Conservation (phyloP, 2,113 vertebrate genomes). For the Hypanus sabinus region DNA sequence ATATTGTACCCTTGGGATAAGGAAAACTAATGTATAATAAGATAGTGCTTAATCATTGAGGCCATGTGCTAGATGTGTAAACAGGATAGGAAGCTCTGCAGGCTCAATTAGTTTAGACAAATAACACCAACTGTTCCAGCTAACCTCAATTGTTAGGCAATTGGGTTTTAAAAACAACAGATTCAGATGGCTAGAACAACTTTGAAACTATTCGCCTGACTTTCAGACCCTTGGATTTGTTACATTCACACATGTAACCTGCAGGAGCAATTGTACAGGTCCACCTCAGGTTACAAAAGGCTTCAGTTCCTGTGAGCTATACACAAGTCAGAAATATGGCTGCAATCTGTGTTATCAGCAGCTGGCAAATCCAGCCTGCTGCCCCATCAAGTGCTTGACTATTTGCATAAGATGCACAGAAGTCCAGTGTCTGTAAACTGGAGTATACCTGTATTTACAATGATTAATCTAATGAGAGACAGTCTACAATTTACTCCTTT, state of each 20-base stretch:
- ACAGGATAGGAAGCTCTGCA: constrained; percentile 46
- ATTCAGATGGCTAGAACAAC: background rate
- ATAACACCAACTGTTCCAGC: background rate
- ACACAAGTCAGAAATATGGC: no score
- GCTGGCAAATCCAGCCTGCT: no score
- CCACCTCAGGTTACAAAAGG: no score
- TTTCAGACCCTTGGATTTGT: background rate
- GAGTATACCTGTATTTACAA: background rate
- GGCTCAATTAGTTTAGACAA: constrained; percentile 36
- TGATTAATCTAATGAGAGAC: background rate
- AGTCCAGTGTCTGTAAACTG: no score
- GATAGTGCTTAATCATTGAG: constrained; percentile 48
- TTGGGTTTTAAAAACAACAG: background rate
- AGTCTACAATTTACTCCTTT: background rate
- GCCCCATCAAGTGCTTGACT: no score
- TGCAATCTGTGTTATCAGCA: no score
- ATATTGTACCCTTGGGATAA: constrained; percentile 35
- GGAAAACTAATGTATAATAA: constrained; percentile 46
- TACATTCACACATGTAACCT: background rate
- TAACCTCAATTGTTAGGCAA: background rate
- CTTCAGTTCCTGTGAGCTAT: no score
- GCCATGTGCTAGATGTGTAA: constrained; percentile 48
- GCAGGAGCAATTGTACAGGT: background rate
- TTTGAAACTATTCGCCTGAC: background rate
- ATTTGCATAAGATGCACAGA: no score